Percentiles rank a stretch among this genome's conserved stretches.
Evolutionary conservation across 2,888 invertebrate species (phyloP).

Genomic region (Tridacna crocea): DNA sequence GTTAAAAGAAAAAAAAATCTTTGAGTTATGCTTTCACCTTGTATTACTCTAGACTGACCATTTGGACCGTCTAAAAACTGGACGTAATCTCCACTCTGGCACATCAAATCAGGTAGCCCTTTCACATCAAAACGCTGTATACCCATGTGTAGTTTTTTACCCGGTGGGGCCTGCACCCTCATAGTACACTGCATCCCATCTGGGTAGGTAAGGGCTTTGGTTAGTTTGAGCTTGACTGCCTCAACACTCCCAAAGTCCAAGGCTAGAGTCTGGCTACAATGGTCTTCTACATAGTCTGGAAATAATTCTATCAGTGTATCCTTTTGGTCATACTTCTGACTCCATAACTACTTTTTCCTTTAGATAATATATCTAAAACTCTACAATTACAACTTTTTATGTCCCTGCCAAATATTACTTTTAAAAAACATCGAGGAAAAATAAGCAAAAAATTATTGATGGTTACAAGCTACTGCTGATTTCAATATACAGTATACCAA

Average conservation of each 20-base stretch:
- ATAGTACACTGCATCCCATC: conserved; percentile 61
- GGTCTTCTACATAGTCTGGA: conserved; percentile 59
- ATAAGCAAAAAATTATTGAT: too few relatives aligned
- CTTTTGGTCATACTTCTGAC: neutral
- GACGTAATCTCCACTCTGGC: conserved; percentile 54
- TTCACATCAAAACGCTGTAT: conserved; percentile 45
- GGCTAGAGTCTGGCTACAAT: conserved; percentile 61
- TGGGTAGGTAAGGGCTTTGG: conserved; percentile 44
- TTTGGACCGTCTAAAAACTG: conserved; percentile 51
- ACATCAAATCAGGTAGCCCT: conserved; percentile 38
- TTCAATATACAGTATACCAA: too few relatives aligned
- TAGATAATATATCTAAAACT: neutral
- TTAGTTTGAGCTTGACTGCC: conserved; percentile 47
- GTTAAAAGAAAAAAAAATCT: too few relatives aligned
- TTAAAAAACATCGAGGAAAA: neutral
- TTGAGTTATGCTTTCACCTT: conserved; percentile 27
- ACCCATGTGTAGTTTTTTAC: conserved; percentile 47
- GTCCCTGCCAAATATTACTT: neutral
- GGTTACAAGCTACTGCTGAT: too few relatives aligned
- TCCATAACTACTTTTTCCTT: neutral
- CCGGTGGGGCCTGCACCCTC: conserved; percentile 59
- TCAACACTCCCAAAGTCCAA: conserved; percentile 55
- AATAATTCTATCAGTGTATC: neutral
- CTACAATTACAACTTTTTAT: neutral
- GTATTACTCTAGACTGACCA: conserved; percentile 35